Conservation (phyloP, 2,888 invertebrate species). For the Rhopalosiphum nymphaeae region DNA sequence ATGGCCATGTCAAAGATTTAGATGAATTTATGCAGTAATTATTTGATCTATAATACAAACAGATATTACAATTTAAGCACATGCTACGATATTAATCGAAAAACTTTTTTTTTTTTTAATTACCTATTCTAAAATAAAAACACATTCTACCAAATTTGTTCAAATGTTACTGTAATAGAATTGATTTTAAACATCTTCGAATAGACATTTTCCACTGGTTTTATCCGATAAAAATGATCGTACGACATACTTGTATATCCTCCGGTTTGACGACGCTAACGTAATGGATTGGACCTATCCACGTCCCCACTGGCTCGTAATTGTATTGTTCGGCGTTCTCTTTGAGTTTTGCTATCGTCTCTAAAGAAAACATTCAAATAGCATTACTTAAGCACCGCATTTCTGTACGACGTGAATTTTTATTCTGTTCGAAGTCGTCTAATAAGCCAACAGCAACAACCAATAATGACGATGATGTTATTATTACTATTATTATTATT, state of each 20-base stretch:
- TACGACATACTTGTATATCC: conserved; percentile 66
- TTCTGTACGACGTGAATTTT: neutral
- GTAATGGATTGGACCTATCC: conserved; percentile 66
- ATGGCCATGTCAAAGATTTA: neutral
- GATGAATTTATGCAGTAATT: neutral
- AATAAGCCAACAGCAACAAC: neutral
- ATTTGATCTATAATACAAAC: neutral
- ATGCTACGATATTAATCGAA: neutral
- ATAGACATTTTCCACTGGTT: neutral
- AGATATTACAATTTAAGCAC: neutral
- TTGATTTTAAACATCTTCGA: neutral
- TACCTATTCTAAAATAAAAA: neutral
- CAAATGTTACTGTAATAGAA: neutral
- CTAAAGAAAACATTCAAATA: conserved; percentile 32
- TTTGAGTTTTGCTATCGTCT: conserved; percentile 64
- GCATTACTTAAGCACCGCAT: neutral
- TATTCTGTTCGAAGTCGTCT: neutral
- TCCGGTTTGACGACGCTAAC: conserved; percentile 66
- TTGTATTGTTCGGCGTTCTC: conserved; percentile 49
- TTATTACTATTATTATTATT: neutral
- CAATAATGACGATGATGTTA: neutral
- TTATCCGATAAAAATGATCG: neutral
- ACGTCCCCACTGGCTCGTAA: conserved; percentile 66
- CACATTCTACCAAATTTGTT: neutral
- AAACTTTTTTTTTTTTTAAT: neutral